Conservation (phyloP, 1,140 invertebrate genomes). For the Galleria mellonella region DNA sequence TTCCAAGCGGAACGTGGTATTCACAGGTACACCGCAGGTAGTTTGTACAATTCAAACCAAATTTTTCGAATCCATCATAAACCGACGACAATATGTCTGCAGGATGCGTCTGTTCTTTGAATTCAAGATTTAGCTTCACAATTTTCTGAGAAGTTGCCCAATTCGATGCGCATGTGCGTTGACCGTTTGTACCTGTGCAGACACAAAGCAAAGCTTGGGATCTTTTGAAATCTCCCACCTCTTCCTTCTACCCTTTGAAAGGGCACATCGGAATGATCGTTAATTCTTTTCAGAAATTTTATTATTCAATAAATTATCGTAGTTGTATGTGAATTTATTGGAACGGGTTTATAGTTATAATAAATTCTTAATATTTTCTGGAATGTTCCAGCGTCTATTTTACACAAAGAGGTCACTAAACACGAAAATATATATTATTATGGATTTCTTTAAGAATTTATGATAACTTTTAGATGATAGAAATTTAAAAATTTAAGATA, state of each 20-base stretch:
- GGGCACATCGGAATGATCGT: not conserved
- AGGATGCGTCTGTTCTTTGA: constrained; percentile 37
- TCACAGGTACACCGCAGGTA: constrained; percentile 18
- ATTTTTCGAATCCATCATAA: not conserved
- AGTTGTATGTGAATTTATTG: not conserved
- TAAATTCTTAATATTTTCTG: too few species aligned
- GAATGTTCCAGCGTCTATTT: too few species aligned
- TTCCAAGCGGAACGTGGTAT: not conserved
- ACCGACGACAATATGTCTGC: constrained; percentile 42
- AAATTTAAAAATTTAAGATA: too few species aligned
- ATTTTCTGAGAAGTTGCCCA: constrained; percentile 26
- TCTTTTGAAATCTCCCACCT: not conserved
- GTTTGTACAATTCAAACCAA: not conserved
- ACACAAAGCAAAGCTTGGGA: constrained; percentile 15
- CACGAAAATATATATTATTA: too few species aligned
- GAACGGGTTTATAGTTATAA: not conserved
- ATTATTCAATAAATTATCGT: not conserved
- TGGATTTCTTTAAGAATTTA: too few species aligned
- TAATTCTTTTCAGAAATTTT: not conserved
- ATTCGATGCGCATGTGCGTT: constrained; percentile 32
- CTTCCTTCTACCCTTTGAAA: not conserved
- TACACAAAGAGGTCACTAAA: too few species aligned
- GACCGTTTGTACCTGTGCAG: constrained; percentile 31
- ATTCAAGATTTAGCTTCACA: constrained; percentile 5
- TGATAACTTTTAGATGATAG: too few species aligned